Evolutionary conservation across 23 tunicate species (phyloP), one percentile per base, ranked within the genome.

Genomic region (Pegea sp.): DNA sequence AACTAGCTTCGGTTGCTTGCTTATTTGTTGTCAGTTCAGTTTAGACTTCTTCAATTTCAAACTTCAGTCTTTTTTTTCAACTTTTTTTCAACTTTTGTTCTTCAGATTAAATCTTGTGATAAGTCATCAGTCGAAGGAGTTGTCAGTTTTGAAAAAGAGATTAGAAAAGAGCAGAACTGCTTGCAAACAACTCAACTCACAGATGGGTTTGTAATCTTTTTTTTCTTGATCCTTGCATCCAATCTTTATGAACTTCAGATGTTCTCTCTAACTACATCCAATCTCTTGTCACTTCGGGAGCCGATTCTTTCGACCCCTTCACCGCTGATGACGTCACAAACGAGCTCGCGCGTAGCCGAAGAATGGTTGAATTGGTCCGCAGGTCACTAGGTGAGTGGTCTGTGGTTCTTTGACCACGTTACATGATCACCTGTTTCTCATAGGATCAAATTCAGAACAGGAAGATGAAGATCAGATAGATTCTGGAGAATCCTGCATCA

Each of bases 91-190:
- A 24, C 19, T 27, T 58, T 31, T 48, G 23, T 43, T 20, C 50
- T 59, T 7, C 46, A 84, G 95, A 61, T 84, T 55, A 64, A 84
- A 84, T 31, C 73, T 84, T 5, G 68, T 84, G 29, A 84, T 84
- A 7, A 81, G 73, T 64, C 64, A 77, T 25, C 95, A 84, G 64
- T 77, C 95, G 3, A 84, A 84, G 31, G 95, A 84, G 55, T 58
- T 84, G 19, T 84, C 95, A 5, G 25, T 29, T 4, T 48, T 84
- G 6, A 71, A 84, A 11, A 64, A 73, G 29, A 59, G 59, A 42
- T 34, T 84, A 24, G 58, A 64, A 26, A 74, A 68, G 33, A 51
- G 76, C 53, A 51, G 76, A 46, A 72, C 60, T 31, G 61, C 69
- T 43, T 73, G 67, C 48, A 60, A 42, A 24, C 53, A 75, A 24